Conservation (phyloP, 2,888 invertebrate genomes). For the Noctua comes region DNA sequence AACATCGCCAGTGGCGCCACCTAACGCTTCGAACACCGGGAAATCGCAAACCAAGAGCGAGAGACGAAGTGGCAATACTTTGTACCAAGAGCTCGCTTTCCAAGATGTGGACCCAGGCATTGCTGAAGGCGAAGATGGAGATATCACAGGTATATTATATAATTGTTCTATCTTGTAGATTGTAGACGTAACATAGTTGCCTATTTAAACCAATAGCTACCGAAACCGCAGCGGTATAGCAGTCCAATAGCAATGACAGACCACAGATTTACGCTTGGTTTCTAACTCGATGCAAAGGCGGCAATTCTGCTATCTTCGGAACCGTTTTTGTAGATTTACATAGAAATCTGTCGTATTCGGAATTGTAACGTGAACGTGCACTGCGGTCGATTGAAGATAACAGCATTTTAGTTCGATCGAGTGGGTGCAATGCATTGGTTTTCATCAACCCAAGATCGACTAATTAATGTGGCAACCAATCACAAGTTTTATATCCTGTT, state of each 20-base stretch:
- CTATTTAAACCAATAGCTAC: neutral
- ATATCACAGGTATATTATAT: constrained; percentile 95
- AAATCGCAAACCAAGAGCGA: constrained; percentile 94
- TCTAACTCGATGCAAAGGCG: neutral
- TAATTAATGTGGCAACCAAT: neutral
- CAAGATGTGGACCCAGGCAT: constrained; percentile 96
- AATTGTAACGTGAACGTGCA: neutral
- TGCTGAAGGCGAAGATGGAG: constrained; percentile 94
- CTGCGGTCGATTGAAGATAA: neutral
- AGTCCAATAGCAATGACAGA: neutral
- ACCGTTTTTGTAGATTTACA: neutral
- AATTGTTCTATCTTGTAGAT: neutral
- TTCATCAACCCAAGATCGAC: neutral
- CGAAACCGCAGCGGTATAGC: neutral
- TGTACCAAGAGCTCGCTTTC: constrained; percentile 98
- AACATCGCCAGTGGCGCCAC: constrained; percentile 88
- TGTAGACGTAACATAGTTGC: neutral
- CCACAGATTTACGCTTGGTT: neutral
- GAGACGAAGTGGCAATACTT: constrained; percentile 96
- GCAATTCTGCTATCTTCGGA: neutral
- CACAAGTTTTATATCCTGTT: neutral
- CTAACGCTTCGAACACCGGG: constrained; percentile 73
- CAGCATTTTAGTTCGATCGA: neutral
- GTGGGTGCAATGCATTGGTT: neutral
- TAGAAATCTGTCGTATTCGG: neutral